A percentile compares a stretch with the other conserved stretches of the same genome.
Conservation (phyloP, 2,113 vertebrate genomes). For the Forbesichthys papilliferus region DNA sequence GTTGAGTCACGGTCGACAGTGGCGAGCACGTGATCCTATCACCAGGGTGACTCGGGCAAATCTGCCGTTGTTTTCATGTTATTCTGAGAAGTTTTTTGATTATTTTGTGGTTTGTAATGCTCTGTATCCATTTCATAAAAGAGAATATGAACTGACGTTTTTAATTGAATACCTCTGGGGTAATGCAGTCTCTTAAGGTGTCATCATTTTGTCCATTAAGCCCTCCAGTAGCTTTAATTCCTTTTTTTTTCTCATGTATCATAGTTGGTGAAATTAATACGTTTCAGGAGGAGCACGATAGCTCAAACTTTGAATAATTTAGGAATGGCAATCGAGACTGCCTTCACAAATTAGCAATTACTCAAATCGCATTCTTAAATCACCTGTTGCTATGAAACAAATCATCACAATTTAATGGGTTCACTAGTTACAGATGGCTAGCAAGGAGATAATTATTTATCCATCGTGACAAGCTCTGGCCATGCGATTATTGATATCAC, state of each 20-base stretch:
- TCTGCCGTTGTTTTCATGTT: constrained; percentile 57
- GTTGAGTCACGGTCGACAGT: constrained; percentile 67
- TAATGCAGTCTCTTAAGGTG: background rate
- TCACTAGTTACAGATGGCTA: constrained; percentile 7
- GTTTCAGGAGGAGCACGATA: no score
- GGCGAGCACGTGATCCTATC: constrained; percentile 73
- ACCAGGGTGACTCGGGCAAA: constrained; percentile 72
- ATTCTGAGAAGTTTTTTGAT: constrained; percentile 22
- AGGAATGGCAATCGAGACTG: no score
- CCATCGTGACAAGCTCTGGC: constrained; percentile 18
- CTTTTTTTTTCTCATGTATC: background rate
- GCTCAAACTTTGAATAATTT: no score
- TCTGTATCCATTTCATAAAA: constrained; percentile 18
- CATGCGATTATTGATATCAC: constrained; percentile 10
- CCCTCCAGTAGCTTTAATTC: background rate
- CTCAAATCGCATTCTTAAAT: constrained; percentile 1
- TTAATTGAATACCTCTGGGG: background rate
- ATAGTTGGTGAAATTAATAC: no score
- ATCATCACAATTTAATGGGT: background rate
- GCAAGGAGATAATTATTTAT: constrained; percentile 18
- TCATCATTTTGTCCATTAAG: no score
- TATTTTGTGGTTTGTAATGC: constrained; percentile 33
- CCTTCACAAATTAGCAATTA: constrained; percentile 18
- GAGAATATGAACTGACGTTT: background rate
- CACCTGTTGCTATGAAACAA: constrained; percentile 50